Conservation (phyloP, 2,888 invertebrate genomes). For the Chymomyza amoena region DNA sequence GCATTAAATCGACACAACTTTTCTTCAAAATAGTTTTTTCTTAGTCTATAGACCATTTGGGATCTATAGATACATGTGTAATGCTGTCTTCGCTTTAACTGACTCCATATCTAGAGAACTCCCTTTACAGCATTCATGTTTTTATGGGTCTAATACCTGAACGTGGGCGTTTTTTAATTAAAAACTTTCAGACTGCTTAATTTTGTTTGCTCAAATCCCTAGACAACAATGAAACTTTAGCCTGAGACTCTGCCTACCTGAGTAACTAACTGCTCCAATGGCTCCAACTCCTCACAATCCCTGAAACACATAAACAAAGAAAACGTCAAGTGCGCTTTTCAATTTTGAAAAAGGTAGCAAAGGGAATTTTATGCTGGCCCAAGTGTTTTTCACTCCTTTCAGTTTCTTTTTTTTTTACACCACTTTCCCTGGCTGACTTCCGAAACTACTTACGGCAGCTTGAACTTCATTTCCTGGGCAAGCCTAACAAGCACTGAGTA, state of each 20-base stretch:
- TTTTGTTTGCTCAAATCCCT: slow-evolving; percentile 72
- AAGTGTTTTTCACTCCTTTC: slow-evolving; percentile 1
- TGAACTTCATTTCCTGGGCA: slow-evolving; percentile 68
- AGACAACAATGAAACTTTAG: slow-evolving; percentile 70
- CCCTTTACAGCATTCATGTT: background rate
- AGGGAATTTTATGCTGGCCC: slow-evolving; percentile 17
- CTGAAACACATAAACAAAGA: slow-evolving; percentile 20
- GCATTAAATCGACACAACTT: too few relatives aligned
- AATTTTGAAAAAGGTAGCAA: slow-evolving; percentile 69
- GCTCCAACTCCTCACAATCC: slow-evolving; percentile 4
- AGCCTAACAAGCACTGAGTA: background rate
- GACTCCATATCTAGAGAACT: background rate
- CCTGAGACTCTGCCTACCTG: slow-evolving; percentile 42
- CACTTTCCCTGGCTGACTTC: slow-evolving; percentile 48
- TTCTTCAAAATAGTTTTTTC: too few relatives aligned
- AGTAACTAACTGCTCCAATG: slow-evolving; percentile 7
- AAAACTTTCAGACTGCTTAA: slow-evolving; percentile 74
- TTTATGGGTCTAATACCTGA: background rate
- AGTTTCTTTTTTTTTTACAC: slow-evolving; percentile 60
- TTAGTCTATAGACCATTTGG: too few relatives aligned
- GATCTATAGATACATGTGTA: background rate
- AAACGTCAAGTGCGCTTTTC: slow-evolving; percentile 70
- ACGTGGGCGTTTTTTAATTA: slow-evolving; percentile 54
- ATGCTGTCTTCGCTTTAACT: background rate
- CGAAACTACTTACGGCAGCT: slow-evolving; percentile 71